Base-by-base conservation (phyloP, 2,113 vertebrate species). In the Actenoides lindsayi region DNA sequence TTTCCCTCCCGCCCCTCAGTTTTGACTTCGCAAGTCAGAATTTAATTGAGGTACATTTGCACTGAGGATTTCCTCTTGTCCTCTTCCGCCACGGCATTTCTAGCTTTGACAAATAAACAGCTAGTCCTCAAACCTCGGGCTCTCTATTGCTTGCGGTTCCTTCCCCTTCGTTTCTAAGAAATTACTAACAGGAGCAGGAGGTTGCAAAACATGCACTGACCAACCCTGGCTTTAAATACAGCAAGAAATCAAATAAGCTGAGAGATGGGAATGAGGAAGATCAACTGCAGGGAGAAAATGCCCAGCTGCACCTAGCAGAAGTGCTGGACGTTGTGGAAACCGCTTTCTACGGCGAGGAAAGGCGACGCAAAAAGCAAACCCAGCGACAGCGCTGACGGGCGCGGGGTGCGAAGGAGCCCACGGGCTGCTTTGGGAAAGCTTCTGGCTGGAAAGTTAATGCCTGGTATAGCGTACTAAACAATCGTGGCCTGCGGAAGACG, bases 331-430 rank as follows among this genome's bases (percentile, higher is more conserved):
- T 60, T 2, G 4, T 10, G 28, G 73, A 78, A 51, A 69, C 30
- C 37, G 79, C 81, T 92, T 90, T 35, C 83, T 59, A 24, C 4
- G 31, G 59, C 0, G 6, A 92, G 79, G 80, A 95, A 94, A 90
- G 0, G 2, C 0, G 1, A 64, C 0, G 42, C 33, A 53, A 48
- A 83, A 71, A 73, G 48, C 39, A 89, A 89, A 84, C 16, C 35
- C 39, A 42, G 35, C 0, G 0, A 68, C 2, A 60, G 3, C 17
- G 17, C 19, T 0, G 1, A 37, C 0, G 3, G 67, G 56, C 0
- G 1, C 51, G n/a, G 6, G 27, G 62, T 16, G 64, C 3, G 1
- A 69, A 90, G 28, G 54, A 83, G 54, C 73, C 76, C 73, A 70
- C 0, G 0, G 28, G 87, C 60, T 84, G 64, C 83, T 84, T 84